Evolutionary conservation across 2,113 vertebrate species (phyloP).

Genomic region (Tetrax tetrax): DNA sequence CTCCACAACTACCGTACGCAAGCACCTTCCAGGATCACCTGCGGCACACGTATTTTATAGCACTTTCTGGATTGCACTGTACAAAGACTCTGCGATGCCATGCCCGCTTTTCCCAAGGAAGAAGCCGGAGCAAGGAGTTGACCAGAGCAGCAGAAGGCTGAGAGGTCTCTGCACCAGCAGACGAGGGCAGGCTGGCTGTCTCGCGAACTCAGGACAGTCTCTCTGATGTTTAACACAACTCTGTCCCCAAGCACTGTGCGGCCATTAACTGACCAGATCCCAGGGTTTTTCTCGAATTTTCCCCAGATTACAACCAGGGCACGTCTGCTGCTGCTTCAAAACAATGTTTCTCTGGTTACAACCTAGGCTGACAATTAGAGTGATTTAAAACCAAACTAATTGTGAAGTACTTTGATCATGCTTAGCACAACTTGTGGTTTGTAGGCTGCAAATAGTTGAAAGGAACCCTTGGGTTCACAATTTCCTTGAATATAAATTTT

Average conservation of each 20-base stretch:
- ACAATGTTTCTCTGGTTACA: conserved; percentile 70
- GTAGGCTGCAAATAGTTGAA: conserved; percentile 67
- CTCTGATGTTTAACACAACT: neutral
- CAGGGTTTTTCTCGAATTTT: conserved; percentile 6
- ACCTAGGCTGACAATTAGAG: conserved; percentile 74
- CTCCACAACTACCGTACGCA: fast-evolving
- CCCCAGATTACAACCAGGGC: conserved; percentile 55
- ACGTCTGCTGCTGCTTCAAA: conserved; percentile 37
- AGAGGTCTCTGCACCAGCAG: neutral
- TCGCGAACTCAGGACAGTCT: neutral
- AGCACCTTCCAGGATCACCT: neutral
- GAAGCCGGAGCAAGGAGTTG: neutral
- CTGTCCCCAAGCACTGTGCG: neutral
- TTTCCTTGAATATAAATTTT: conserved; percentile 72
- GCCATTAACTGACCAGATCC: neutral
- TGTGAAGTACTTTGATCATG: conserved; percentile 75
- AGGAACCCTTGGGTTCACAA: conserved; percentile 58
- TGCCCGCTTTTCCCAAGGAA: neutral
- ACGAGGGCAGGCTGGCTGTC: neutral
- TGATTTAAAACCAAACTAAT: conserved; percentile 80
- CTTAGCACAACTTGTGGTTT: conserved; percentile 67
- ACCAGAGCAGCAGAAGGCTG: fast-evolving
- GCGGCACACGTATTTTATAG: neutral
- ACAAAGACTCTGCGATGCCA: neutral
- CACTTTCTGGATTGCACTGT: fast-evolving